Base-by-base conservation (phyloP, 2,797 vertebrate genomes). In the Enteromius treurensis region DNA sequence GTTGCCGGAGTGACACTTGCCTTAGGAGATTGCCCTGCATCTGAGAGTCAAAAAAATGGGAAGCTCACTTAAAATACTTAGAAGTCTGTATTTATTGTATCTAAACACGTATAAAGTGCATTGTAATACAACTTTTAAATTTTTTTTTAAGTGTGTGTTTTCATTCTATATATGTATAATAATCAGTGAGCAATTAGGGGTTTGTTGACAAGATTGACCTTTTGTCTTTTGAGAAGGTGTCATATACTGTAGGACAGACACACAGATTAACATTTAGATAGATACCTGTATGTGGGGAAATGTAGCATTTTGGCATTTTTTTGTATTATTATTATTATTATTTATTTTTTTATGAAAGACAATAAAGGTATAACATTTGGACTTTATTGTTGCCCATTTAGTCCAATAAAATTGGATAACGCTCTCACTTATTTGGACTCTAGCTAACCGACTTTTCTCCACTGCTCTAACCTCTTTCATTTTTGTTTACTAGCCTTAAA, bases 401-500 rank as follows among this genome's bases (percentile, higher is more conserved):
- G 49, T 34, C 19, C 45, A 34, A 13, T 23, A 67, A 49, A 49
- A 79, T 51, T 67, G 45, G 19, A 67, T 65, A 80, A 58, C 21
- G 23, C 5, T 14, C 9, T 58, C n/a, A 29, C n/a, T 58, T 26
- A 69, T 21, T 55, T 69, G 47, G 67, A 67, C 15, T 32, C 69
- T 58, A 70, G 37, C 49, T 69, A 55, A 67, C 37, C 45, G n/a
- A 40, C 64, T 17, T 68, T 32, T 26, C n/a, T 40, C n/a, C 32
- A n/a, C 1, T 42, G 17, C 42, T 73, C 40, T 60, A 26, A 34
- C 68, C 32, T 42, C 3, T 75, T 67, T 51, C 10, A 51, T 82
- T 32, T 67, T 75, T 82, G 80, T 75, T 82, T 82, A 75, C 45
- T 10, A 11, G 10, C 32, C 45, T 75, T 67, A 67, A 82, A 82